phyloP scores from a whole-genome alignment of 2,888 invertebrate genomes.

The Parnassius orleans region DNA sequence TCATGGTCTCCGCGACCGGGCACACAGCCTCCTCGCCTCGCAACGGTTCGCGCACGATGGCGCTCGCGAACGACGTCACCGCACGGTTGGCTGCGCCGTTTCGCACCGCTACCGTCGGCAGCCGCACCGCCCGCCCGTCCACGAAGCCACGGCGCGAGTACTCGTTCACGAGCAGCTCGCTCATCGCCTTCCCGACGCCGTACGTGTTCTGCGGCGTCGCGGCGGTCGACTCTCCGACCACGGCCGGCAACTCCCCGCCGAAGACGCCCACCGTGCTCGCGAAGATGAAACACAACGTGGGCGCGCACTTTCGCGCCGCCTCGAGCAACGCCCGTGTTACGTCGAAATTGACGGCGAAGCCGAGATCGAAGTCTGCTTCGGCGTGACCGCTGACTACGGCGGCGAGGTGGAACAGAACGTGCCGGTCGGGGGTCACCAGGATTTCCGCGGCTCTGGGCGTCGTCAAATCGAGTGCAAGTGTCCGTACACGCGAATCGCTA shows the following conservation, averaged over 20 bases:
- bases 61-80: conserved; percentile 69
- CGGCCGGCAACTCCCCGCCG: conserved; percentile 53
- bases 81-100: conserved; percentile 61
- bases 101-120: conserved; percentile 68
- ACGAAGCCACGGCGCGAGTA: conserved; percentile 62
- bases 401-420: conserved; percentile 62
- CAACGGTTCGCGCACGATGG: conserved; percentile 64
- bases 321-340: conserved; percentile 61
- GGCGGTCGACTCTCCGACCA: conserved; percentile 52
- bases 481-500: conserved; percentile 42
- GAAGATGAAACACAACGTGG: conserved; percentile 51
- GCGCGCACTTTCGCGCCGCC: conserved; percentile 45
- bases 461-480: conserved; percentile 41
- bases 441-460: conserved; percentile 42
- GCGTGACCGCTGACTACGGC: conserved; percentile 69
- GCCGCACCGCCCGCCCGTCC: conserved; percentile 56
- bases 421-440: conserved; percentile 43
- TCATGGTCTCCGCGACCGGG: conserved; percentile 52
- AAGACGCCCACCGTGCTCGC: conserved; percentile 60
- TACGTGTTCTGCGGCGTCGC: conserved; percentile 63
- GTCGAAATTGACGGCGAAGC: conserved; percentile 62
- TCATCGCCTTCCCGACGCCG: conserved; percentile 64
- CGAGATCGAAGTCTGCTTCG: conserved; percentile 63
- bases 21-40: conserved; percentile 45
- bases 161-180: conserved; percentile 63